These are phyloP conservation scores for Oryzias sinensis DNA, from an alignment of 2,797 vertebrate genomes.

Conservation along the genomic window DNA sequence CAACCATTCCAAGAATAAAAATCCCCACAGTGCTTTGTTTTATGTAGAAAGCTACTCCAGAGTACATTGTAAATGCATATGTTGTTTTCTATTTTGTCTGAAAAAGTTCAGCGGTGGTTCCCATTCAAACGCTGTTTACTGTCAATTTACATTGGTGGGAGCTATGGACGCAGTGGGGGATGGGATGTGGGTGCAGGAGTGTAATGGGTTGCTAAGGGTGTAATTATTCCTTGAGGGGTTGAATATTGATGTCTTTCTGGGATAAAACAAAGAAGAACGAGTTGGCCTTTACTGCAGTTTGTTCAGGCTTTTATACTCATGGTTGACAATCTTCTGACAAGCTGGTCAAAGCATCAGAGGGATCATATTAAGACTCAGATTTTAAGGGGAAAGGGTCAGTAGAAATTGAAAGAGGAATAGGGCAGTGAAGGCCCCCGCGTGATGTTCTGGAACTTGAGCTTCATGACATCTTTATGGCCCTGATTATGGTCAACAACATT, in stretches of 20 bases:
- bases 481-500: constrained; percentile 79
- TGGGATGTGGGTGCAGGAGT: constrained; percentile 22
- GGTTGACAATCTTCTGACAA: constrained; percentile 61
- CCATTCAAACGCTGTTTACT: constrained; percentile 61
- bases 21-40: constrained; percentile 20
- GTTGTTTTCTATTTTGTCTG: constrained; percentile 27
- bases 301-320: constrained; percentile 56
- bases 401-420: constrained; percentile 43
- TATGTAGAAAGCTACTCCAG: constrained; percentile 24
- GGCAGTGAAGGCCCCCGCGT: constrained; percentile 27
- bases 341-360: constrained; percentile 65
- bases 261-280: constrained; percentile 59
- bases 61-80: constrained; percentile 6
- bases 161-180: constrained; percentile 32
- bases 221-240: constrained; percentile 64
- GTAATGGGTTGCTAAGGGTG: constrained; percentile 43
- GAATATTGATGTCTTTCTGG: constrained; percentile 62
- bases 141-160: constrained; percentile 48
- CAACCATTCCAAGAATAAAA: constrained; percentile 10
- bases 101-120: constrained; percentile 48
- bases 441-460: constrained; percentile 71
- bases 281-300: constrained; percentile 32
- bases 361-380: constrained; percentile 71
- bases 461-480: constrained; percentile 86
- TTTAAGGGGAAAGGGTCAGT: constrained; percentile 54